Percentiles rank a stretch among this genome's conserved stretches.
phyloP scores from a whole-genome alignment of 2,888 invertebrate genomes.

The Lepas anatifera region DNA sequence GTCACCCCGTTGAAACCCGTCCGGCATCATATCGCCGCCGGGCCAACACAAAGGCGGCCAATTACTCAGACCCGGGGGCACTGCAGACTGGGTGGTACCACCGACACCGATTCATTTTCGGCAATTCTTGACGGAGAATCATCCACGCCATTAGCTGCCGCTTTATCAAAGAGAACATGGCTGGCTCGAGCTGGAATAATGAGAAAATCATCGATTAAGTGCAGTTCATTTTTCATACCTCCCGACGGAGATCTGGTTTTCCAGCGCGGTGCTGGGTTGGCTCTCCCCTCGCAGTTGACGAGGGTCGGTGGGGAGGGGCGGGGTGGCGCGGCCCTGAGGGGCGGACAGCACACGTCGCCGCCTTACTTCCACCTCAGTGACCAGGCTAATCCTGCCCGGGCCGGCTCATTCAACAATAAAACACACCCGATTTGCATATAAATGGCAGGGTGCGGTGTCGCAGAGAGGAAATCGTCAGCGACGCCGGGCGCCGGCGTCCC shows the following conservation, averaged over 20 bases:
- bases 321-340: too few relatives aligned
- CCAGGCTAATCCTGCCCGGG: background rate
- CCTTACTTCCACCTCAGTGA: background rate
- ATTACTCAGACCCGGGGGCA: background rate
- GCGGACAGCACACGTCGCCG: background rate
- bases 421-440: slow-evolving; percentile 6
- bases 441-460: background rate
- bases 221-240: background rate
- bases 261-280: too few relatives aligned
- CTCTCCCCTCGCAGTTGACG: background rate
- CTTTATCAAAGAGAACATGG: slow-evolving; percentile 7
- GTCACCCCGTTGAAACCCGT: background rate
- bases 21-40: background rate
- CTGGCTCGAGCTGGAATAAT: background rate
- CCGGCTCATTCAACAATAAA: slow-evolving; percentile 10
- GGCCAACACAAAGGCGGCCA: background rate
- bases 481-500: background rate
- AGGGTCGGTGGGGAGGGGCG: too few relatives aligned
- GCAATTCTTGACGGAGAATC: background rate
- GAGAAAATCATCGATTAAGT: slow-evolving; percentile 1
- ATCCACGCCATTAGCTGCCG: background rate
- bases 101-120: background rate
- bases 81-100: too few relatives aligned
- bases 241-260: background rate
- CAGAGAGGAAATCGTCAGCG: background rate